Conservation (phyloP, 2,113 vertebrate species). For the Nothoprocta perdicaria region DNA sequence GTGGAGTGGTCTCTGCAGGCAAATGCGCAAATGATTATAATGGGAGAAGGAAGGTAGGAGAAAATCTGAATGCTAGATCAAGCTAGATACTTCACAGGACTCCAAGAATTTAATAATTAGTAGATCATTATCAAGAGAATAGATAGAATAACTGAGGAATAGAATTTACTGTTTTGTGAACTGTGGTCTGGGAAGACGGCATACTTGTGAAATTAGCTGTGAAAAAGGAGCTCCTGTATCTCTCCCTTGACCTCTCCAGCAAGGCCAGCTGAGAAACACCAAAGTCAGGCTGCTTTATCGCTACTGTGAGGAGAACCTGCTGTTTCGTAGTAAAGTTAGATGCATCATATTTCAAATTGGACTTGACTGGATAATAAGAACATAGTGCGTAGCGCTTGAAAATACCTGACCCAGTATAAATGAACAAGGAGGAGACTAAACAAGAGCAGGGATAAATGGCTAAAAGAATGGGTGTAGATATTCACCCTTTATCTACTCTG, state of each 20-base stretch:
- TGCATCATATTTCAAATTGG: not conserved
- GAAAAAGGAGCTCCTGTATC: not conserved
- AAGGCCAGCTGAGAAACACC: not conserved
- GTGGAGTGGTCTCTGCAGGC: not conserved
- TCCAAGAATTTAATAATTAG: not conserved
- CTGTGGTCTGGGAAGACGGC: not conserved
- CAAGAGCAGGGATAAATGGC: not conserved
- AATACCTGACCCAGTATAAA: not conserved
- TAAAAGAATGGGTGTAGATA: not conserved
- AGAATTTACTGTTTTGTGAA: not conserved
- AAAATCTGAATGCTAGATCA: not conserved
- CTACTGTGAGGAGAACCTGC: not conserved
- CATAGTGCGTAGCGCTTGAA: not conserved
- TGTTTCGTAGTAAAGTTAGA: not conserved
- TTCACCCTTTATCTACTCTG: not conserved
- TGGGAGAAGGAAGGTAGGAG: not conserved
- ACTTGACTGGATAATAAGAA: not conserved
- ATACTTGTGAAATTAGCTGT: not conserved
- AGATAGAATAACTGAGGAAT: not conserved
- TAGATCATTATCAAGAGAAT: not conserved
- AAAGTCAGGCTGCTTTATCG: not conserved
- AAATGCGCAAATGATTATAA: not conserved
- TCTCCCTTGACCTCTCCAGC: not conserved
- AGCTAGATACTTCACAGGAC: not conserved
- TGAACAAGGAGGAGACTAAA: not conserved